Evolutionary conservation across 2,113 vertebrate genomes (phyloP), one percentile per base, ranked within the genome.

Genomic region (Erythrocercus mccallii): DNA sequence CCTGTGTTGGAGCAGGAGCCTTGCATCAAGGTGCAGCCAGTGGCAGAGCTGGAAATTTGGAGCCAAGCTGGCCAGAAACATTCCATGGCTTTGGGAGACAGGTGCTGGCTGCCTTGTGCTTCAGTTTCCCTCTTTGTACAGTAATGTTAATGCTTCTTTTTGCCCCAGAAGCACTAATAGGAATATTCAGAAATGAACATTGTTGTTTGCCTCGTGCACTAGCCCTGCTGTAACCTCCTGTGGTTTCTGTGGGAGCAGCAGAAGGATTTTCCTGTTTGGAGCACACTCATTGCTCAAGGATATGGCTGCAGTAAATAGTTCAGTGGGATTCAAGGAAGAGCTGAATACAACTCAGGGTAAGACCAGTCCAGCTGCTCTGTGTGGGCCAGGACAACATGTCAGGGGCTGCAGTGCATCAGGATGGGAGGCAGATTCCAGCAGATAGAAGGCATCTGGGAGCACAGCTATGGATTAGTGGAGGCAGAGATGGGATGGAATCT

Each of bases 191-290:
- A 33, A 77, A 31, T 31, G 69, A 56, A 45, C 33, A 15, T 47
- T 64, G 31, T 40, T 58, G 38, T 70, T 90, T 74, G 27, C 50
- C 62, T 45, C 62, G 0, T 81, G 62, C 38, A 4, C 37, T 40
- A 83, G 86, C 80, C 92, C 68, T 78, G 47, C 83, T 86, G 40
- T 86, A 60, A 79, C 88, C 94, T 94, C 44, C 81, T 87, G 84
- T 84, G 91, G 57, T 89, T 97, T 94, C 91, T 92, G 65, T 28
- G 86, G 94, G 61, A 89, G 83, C 83, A 89, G 83, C 89, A 89
- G 91, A 79, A 92, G 61, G 86, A 84, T 94, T 96, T 94, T 97
- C 61, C 89, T 94, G 86, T 92, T 94, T 35, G 86, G 89, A 94
- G 73, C 84, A 74, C 80, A 37, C 44, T 86, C 44, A 11, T 94